These are phyloP conservation scores for Tautogolabrus adspersus DNA, from an alignment of 2,113 vertebrate species.

Conservation along the genomic window DNA sequence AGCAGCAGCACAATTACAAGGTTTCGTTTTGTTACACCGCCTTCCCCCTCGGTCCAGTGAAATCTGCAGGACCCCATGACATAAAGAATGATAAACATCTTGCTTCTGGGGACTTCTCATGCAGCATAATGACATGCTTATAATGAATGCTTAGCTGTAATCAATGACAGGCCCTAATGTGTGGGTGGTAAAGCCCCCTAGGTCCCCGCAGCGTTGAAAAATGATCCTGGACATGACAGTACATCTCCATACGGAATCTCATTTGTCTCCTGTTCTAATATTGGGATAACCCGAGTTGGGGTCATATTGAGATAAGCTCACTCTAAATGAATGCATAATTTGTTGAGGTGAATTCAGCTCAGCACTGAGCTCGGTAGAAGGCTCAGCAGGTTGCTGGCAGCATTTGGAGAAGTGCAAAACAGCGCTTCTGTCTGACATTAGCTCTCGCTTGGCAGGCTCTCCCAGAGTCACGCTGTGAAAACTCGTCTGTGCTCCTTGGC, in stretches of 20 bases:
- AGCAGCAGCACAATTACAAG: not conserved
- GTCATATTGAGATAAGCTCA: constrained; percentile 39
- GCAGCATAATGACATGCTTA: constrained; percentile 41
- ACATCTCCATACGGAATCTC: constrained; percentile 47
- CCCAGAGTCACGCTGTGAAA: constrained; percentile 43
- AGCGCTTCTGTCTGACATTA: constrained; percentile 49
- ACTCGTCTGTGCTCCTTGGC: constrained; percentile 9
- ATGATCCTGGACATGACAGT: constrained; percentile 41
- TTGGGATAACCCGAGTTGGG: constrained; percentile 26
- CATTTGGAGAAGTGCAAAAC: constrained; percentile 35
- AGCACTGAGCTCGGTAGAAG: constrained; percentile 30
- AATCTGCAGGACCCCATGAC: constrained; percentile 10
- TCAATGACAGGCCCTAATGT: constrained; percentile 50
- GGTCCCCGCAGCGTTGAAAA: constrained; percentile 40
- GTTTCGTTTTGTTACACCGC: constrained; percentile 8
- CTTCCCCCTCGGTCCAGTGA: not conserved
- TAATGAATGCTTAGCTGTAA: constrained; percentile 61
- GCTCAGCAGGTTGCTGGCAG: constrained; percentile 62
- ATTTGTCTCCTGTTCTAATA: constrained; percentile 54
- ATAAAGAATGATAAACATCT: constrained; percentile 57
- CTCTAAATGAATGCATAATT: constrained; percentile 51
- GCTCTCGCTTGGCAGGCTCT: constrained; percentile 49
- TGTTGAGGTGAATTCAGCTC: constrained; percentile 49
- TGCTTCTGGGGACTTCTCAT: constrained; percentile 32
- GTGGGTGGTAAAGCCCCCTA: constrained; percentile 40